Evolutionary conservation across 2,888 invertebrate species (phyloP).

Genomic region (Apamea sordens): DNA sequence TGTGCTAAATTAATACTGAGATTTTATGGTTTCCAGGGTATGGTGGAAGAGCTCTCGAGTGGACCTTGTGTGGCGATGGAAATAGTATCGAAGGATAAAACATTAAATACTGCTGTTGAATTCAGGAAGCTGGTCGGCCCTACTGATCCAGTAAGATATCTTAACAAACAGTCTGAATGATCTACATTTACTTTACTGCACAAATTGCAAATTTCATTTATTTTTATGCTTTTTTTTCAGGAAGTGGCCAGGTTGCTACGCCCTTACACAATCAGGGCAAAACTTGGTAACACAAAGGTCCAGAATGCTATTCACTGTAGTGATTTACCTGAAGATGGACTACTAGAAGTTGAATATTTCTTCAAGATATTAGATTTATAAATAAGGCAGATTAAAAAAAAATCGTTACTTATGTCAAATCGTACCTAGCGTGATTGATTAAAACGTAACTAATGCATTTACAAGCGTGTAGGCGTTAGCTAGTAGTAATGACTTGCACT

Average conservation of each 20-base stretch:
- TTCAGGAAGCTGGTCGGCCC: slow-evolving; percentile 97
- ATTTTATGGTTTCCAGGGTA: slow-evolving; percentile 88
- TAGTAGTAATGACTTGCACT: slow-evolving; percentile 12
- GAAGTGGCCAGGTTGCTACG: slow-evolving; percentile 96
- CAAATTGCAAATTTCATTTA: background rate
- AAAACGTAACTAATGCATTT: slow-evolving; percentile 34
- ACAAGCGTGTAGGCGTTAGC: background rate
- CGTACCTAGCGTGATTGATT: slow-evolving; percentile 45
- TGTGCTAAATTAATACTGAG: slow-evolving; percentile 1
- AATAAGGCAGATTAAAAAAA: slow-evolving; percentile 65
- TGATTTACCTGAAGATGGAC: slow-evolving; percentile 96
- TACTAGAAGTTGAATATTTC: slow-evolving; percentile 95
- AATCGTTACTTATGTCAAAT: slow-evolving; percentile 58
- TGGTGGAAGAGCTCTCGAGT: slow-evolving; percentile 95
- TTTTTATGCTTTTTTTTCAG: slow-evolving; percentile 81
- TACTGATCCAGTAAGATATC: slow-evolving; percentile 94
- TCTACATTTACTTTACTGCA: slow-evolving; percentile 1
- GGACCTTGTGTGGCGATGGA: slow-evolving; percentile 97
- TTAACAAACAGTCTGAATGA: background rate
- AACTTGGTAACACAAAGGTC: slow-evolving; percentile 95
- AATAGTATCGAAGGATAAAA: slow-evolving; percentile 92
- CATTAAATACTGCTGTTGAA: slow-evolving; percentile 91
- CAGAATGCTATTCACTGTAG: slow-evolving; percentile 98
- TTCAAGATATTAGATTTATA: slow-evolving; percentile 92
- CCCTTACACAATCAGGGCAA: slow-evolving; percentile 95